A percentile compares a stretch with the other conserved stretches of the same genome.
Conservation (phyloP, 2,797 vertebrate genomes). For the Microctenopoma lineatum region DNA sequence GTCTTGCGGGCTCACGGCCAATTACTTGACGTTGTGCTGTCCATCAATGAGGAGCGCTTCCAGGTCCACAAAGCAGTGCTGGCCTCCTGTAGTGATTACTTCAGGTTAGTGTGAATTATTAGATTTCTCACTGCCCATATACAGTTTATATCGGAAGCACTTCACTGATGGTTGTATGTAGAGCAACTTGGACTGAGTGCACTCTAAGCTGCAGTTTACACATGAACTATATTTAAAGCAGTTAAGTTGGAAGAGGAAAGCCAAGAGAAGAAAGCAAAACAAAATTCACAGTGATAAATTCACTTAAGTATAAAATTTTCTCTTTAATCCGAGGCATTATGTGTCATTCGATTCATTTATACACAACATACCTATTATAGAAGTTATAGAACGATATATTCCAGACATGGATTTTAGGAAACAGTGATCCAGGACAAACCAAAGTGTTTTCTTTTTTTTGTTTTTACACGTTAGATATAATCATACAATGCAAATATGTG, state of each 20-base stretch:
- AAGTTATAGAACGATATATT: background rate
- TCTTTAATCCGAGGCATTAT: background rate
- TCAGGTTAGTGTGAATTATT: slow-evolving; percentile 86
- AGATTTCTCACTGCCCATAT: slow-evolving; percentile 42
- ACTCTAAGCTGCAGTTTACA: slow-evolving; percentile 1
- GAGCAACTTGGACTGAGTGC: slow-evolving; percentile 26
- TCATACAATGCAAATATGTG: no score
- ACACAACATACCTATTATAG: background rate
- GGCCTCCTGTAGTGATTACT: slow-evolving; percentile 98
- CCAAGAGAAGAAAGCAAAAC: background rate
- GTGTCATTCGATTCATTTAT: background rate
- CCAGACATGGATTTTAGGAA: background rate
- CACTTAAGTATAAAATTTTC: background rate
- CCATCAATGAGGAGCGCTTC: slow-evolving; percentile 93
- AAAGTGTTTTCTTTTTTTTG: no score
- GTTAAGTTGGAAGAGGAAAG: background rate
- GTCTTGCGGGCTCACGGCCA: slow-evolving; percentile 92
- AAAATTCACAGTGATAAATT: background rate
- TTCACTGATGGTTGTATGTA: slow-evolving; percentile 13
- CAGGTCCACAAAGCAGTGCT: slow-evolving; percentile 96
- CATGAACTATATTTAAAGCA: background rate
- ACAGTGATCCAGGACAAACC: no score
- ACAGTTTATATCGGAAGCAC: slow-evolving; percentile 40
- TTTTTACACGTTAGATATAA: no score
- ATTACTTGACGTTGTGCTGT: slow-evolving; percentile 94